Evolutionary conservation across 2,113 vertebrate species (phyloP), one percentile per base, ranked within the genome.

Genomic region (Poecile atricapillus): DNA sequence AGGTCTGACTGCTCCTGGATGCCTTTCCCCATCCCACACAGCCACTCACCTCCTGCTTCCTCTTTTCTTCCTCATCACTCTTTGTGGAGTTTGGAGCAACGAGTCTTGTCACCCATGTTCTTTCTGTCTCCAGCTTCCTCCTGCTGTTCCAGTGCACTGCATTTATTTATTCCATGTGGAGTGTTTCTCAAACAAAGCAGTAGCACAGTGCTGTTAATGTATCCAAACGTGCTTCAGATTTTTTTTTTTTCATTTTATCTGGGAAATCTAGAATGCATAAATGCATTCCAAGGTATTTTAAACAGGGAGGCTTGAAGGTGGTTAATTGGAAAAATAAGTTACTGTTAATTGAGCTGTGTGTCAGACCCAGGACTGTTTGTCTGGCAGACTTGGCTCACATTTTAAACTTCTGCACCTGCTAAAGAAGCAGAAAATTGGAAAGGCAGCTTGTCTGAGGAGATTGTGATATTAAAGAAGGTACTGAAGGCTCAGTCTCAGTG

Each of bases 1-100:
- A 5, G 8, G 1, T 11, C 35, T 14, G 2, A 0, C 59, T 47
- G 47, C 3, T 41, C 84, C 76, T 56, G 21, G 50, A 0, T 41
- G 46, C 90, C 65, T 44, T 18, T 35, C 25, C 44, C 56, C 41
- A 8, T 14, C 64, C 11, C 9, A 15, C 13, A 0, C 17, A 46
- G 15, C 18, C 27, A 8, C 89, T 94, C 75, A 22, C 91, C 83
- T 74, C 47, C 75, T 63, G 74, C 82, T 49, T n/a, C 87, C 64
- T 58, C 55, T 37, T 27, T 31, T 11, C 21, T 41, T 65, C 50
- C 37, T 52, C 56, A 30, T 81, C 15, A 0, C 53, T 56, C n/a
- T 19, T 2, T 2, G 31, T 6, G 19, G 24, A 47, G 43, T 68
- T 62, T 23, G 55, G 52, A 89, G 71, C 80, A 50, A 0, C 28